phyloP scores from a whole-genome alignment of 2,113 vertebrate genomes.

The Cavia aperea region DNA sequence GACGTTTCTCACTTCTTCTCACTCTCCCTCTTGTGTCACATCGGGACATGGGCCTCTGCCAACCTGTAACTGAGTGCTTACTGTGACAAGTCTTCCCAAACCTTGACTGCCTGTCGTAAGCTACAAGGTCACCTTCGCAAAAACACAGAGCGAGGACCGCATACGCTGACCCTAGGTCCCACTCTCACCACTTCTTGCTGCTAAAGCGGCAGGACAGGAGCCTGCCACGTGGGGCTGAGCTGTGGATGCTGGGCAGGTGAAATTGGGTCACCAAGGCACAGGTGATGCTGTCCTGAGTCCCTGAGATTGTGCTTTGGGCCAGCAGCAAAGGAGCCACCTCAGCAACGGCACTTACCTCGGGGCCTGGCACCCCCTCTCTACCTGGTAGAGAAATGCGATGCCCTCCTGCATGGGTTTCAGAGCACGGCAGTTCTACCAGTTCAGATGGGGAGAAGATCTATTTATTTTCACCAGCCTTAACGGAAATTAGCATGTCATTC shows the following conservation, averaged over 20 bases:
- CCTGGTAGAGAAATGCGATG: neutral
- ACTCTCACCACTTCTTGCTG: neutral
- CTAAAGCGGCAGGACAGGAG: neutral
- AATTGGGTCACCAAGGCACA: neutral
- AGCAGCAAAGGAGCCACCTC: neutral
- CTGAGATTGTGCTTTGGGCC: neutral
- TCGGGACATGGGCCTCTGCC: neutral
- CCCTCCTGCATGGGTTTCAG: neutral
- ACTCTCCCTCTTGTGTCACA: neutral
- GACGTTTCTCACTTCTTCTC: neutral
- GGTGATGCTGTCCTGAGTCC: neutral
- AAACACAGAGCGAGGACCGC: neutral
- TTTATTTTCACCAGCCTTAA: neutral
- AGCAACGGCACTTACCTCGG: neutral
- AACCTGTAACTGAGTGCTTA: neutral
- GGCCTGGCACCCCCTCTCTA: no score
- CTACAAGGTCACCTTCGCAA: neutral
- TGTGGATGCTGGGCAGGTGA: neutral
- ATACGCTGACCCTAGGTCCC: neutral
- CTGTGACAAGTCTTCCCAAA: neutral
- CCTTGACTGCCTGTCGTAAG: neutral
- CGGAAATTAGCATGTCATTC: slow-evolving; percentile 20
- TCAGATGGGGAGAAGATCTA: neutral
- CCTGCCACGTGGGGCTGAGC: neutral
- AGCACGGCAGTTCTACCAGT: neutral